Conservation (phyloP, 1,140 invertebrate genomes). For the Gryllus bimaculatus region DNA sequence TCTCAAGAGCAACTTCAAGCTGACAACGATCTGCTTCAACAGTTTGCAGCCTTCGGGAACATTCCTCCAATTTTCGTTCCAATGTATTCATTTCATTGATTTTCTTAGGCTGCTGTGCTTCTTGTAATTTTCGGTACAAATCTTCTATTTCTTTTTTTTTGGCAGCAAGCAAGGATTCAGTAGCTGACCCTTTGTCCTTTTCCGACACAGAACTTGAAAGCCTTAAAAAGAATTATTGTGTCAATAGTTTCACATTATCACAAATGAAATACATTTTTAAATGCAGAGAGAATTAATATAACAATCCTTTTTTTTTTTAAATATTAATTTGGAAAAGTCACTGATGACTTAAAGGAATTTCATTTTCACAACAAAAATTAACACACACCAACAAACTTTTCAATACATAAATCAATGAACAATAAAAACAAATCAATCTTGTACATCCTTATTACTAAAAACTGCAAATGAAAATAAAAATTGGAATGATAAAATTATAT, state of each 20-base stretch:
- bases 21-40: slow-evolving; percentile 39
- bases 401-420: too few species aligned
- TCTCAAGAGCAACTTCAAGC: slow-evolving; percentile 41
- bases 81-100: slow-evolving; percentile 32
- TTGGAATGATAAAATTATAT: too few species aligned
- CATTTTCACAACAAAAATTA: too few species aligned
- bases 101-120: slow-evolving; percentile 34
- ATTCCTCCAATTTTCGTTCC: slow-evolving; percentile 39
- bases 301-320: neutral
- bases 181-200: slow-evolving; percentile 30
- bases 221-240: too few species aligned
- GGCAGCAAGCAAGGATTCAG: neutral
- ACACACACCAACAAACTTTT: too few species aligned
- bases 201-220: slow-evolving; percentile 26
- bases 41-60: slow-evolving; percentile 36
- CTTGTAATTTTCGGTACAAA: slow-evolving; percentile 43
- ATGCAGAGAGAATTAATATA: neutral
- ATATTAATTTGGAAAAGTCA: too few species aligned
- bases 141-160: slow-evolving; percentile 42
- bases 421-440: too few species aligned
- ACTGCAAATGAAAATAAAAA: too few species aligned
- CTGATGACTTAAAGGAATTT: too few species aligned
- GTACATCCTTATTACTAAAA: too few species aligned
- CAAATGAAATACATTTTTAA: neutral
- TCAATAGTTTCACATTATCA: neutral